Evolutionary conservation across 2,888 invertebrate genomes (phyloP).

Genomic region (Lepetodrilus schrolli): DNA sequence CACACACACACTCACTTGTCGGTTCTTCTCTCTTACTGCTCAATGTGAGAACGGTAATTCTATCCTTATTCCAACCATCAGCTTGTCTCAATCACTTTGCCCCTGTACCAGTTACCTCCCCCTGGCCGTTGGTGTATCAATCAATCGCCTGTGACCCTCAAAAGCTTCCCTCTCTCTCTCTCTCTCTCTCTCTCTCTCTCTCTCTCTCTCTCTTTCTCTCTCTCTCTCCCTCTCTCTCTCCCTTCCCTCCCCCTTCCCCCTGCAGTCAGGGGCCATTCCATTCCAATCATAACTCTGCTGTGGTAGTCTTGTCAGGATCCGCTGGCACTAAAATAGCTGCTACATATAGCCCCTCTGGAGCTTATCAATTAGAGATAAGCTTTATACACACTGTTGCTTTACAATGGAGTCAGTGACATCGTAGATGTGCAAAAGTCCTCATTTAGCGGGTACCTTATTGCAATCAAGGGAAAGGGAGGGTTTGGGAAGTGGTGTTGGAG

Average conservation of each 20-base stretch:
- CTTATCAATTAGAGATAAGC: slow-evolving; percentile 26
- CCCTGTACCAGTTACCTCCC: slow-evolving; percentile 18
- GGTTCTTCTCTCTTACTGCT: slow-evolving; percentile 22
- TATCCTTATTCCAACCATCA: slow-evolving; percentile 25
- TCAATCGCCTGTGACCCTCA: slow-evolving; percentile 22
- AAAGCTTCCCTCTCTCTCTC: slow-evolving; percentile 23
- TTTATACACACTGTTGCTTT: slow-evolving; percentile 16
- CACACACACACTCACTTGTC: not conserved
- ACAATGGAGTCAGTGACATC: slow-evolving; percentile 23
- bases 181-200: slow-evolving; percentile 19
- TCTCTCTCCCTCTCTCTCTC: too few relatives aligned
- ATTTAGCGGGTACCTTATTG: not conserved
- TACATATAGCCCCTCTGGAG: not conserved
- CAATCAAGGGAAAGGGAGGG: slow-evolving; percentile 1
- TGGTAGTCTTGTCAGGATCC: not conserved
- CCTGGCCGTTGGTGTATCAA: slow-evolving; percentile 19
- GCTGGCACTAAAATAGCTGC: slow-evolving; percentile 18
- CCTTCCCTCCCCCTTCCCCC: too few relatives aligned
- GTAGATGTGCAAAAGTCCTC: not conserved
- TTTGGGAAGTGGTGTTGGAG: too few relatives aligned
- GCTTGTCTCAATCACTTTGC: slow-evolving; percentile 11
- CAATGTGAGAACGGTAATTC: slow-evolving; percentile 24
- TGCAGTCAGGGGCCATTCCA: slow-evolving; percentile 27
- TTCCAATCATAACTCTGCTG: not conserved
- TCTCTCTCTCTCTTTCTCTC: slow-evolving; percentile 23